Evolutionary conservation across 2,888 invertebrate genomes (phyloP).

Genomic region (Seira musarum): DNA sequence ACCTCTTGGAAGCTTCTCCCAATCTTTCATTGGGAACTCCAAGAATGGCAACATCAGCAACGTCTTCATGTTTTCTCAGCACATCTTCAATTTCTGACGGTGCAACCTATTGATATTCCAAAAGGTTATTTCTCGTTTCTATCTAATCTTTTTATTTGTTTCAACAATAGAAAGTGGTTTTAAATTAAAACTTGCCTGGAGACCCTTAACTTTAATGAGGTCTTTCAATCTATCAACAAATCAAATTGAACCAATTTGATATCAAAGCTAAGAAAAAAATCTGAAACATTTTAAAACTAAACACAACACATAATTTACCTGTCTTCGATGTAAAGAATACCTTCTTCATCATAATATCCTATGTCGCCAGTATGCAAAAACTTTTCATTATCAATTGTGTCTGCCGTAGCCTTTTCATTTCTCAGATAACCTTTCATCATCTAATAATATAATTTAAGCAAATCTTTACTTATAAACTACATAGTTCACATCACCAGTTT

Average conservation of each 20-base stretch:
- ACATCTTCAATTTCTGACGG: constrained; percentile 90
- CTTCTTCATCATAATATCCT: constrained; percentile 83
- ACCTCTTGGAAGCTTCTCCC: constrained; percentile 84
- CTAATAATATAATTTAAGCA: constrained; percentile 17
- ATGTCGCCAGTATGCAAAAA: constrained; percentile 90
- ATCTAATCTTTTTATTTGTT: background rate
- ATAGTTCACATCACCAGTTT: no score
- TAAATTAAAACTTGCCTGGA: constrained; percentile 39
- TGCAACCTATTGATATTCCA: constrained; percentile 81
- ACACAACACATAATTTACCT: no score
- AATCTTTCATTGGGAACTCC: constrained; percentile 80
- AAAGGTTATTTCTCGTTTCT: no score
- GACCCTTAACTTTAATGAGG: constrained; percentile 53
- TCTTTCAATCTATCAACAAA: constrained; percentile 36
- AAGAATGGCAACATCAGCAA: constrained; percentile 87
- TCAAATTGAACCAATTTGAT: background rate
- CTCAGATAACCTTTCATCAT: constrained; percentile 87
- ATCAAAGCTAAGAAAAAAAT: no score
- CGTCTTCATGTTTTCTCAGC: constrained; percentile 80
- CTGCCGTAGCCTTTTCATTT: constrained; percentile 82
- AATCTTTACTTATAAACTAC: no score
- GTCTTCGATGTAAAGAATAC: constrained; percentile 83
- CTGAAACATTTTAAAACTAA: no score
- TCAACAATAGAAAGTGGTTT: background rate
- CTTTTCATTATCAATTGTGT: constrained; percentile 82